Base-by-base conservation (phyloP, 2,113 vertebrate genomes). In the Amphiprion ocellaris region DNA sequence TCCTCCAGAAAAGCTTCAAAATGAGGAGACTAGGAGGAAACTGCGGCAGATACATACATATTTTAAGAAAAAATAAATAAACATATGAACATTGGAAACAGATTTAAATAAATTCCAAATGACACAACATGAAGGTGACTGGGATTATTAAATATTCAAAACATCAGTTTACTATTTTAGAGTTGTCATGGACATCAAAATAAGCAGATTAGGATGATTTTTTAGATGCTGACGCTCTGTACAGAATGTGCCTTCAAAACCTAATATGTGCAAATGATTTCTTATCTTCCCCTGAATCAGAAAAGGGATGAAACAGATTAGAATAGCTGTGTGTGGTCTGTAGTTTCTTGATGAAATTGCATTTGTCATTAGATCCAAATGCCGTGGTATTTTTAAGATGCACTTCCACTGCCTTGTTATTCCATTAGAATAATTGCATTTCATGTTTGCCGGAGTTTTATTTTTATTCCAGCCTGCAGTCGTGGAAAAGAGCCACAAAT, bases 351-450 rank as follows among this genome's bases (percentile, higher is more conserved):
- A 52, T 41, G 50, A 72, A 30, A 65, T 59, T 41, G 46, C 26
- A 21, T 82, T 30, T 24, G 41, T 61, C 64, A 75, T 69, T 56
- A 41, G 62, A 64, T 74, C 39, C 56, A 47, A 56, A 74, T 46
- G 41, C 10, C 0, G 21, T 53, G 41, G 2, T 23, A 62, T 53
- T 72, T 53, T 44, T 60, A 52, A 47, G 16, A 60, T 54, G 55
- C 50, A 41, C 23, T 16, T 39, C 70, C 54, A 37, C 19, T 10
- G 28, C 11, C 33, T 16, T 44, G 37, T 77, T 55, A 52, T 76
- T 71, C 15, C 17, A 55, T 71, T 47, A 47, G 10, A 77, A 71
- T 54, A 54, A 71, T 82, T 65, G 72, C 10, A 60, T 52, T 65
- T 30, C 1, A 70, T 37, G 16, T 60, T 63, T 58, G 33, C 33